phyloP scores from a whole-genome alignment of 2,113 vertebrate species.

The Nesoenas mayeri region DNA sequence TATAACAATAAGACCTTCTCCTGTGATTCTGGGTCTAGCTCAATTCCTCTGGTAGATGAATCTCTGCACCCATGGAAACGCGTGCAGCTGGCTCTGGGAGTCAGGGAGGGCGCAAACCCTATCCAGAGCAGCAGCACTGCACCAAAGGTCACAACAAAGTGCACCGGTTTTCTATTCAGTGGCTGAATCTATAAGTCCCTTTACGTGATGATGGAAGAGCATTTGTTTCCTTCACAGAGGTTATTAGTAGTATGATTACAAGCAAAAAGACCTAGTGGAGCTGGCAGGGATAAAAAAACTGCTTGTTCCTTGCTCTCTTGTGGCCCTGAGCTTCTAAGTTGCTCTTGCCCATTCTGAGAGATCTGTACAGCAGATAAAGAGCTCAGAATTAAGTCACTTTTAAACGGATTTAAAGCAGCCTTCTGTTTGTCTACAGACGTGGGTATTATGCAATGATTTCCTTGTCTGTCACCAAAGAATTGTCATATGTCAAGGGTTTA shows the following conservation, averaged over 20 bases:
- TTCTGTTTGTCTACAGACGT: neutral
- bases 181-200: neutral
- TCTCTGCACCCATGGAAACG: neutral
- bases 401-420: neutral
- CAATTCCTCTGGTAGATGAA: fast-evolving
- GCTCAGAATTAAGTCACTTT: neutral
- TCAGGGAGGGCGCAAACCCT: neutral
- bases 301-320: neutral
- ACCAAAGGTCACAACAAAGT: neutral
- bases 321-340: neutral
- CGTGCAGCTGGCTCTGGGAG: neutral
- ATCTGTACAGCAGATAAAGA: neutral
- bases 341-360: neutral
- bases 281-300: neutral
- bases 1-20: neutral
- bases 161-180: neutral
- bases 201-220: neutral
- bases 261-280: neutral
- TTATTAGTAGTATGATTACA: neutral
- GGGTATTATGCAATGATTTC: neutral
- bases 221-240: neutral
- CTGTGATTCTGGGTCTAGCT: neutral
- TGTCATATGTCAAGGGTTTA: neutral
- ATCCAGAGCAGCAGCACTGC: neutral
- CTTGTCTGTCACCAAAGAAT: neutral